A percentile compares a stretch with the other conserved stretches of the same genome.
phyloP scores from a whole-genome alignment of 2,888 invertebrate species.

The Drosophila ustulata region DNA sequence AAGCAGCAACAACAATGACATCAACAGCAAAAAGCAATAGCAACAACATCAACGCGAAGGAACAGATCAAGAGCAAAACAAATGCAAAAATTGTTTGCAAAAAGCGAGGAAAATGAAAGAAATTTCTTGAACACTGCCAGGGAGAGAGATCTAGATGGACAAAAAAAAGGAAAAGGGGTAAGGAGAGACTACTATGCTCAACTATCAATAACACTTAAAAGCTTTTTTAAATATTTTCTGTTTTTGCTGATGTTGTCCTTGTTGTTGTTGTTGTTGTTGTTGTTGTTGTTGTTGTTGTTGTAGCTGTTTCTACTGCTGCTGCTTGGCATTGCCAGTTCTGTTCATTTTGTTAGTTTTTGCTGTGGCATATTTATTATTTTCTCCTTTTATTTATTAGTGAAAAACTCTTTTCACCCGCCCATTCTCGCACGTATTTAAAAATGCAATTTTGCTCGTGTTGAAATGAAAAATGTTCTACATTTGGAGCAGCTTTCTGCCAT shows the following conservation, averaged over 20 bases:
- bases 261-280: slow-evolving; percentile 11
- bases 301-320: slow-evolving; percentile 26
- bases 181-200: slow-evolving; percentile 35
- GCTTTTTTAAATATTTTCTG: slow-evolving; percentile 74
- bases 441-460: slow-evolving; percentile 73
- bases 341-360: slow-evolving; percentile 64
- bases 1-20: slow-evolving; percentile 5
- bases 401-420: slow-evolving; percentile 40
- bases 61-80: slow-evolving; percentile 49
- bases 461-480: slow-evolving; percentile 73
- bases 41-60: slow-evolving; percentile 33
- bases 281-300: slow-evolving; percentile 22
- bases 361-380: slow-evolving; percentile 68
- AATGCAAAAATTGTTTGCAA: slow-evolving; percentile 47
- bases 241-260: slow-evolving; percentile 30
- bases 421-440: slow-evolving; percentile 64
- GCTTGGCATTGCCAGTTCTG: slow-evolving; percentile 41
- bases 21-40: background rate
- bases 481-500: slow-evolving; percentile 38
- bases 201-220: slow-evolving; percentile 79
- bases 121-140: slow-evolving; percentile 44
- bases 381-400: slow-evolving; percentile 65
- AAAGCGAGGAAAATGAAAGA: slow-evolving; percentile 29
- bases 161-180: background rate
- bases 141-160: background rate